phyloP scores from a whole-genome alignment of 2,113 vertebrate species.

The Chloebia gouldiae region DNA sequence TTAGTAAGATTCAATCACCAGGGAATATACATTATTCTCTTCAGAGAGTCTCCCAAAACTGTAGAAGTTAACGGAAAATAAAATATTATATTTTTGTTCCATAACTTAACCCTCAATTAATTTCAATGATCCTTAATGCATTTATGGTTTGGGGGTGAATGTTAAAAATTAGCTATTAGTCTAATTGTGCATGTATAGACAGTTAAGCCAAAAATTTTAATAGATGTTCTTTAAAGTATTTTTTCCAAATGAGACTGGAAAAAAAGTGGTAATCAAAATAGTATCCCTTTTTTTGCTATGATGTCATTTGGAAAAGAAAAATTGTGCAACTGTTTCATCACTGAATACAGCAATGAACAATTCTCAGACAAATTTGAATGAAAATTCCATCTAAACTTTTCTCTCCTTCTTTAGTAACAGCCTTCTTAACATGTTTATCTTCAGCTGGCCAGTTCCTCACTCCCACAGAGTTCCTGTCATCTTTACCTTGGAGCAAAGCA shows the following conservation, averaged over 20 bases:
- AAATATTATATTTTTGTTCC: not conserved
- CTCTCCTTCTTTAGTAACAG: not conserved
- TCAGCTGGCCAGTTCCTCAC: not conserved
- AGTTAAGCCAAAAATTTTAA: not conserved
- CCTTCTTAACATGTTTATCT: not conserved
- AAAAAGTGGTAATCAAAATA: not conserved
- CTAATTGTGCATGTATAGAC: not conserved
- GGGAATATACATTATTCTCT: not conserved
- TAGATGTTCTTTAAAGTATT: not conserved
- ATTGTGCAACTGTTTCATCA: not conserved
- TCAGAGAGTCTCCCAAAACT: not conserved
- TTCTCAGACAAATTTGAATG: not conserved
- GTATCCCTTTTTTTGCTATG: not conserved
- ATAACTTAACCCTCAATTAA: not conserved
- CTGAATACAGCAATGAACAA: not conserved
- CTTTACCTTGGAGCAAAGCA: not conserved
- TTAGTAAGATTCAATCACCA: not conserved
- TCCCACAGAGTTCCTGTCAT: fast-evolving
- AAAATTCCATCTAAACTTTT: not conserved
- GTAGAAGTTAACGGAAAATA: not conserved
- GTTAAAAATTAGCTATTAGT: not conserved
- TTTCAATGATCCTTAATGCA: not conserved
- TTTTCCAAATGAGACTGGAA: not conserved
- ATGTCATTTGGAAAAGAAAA: not conserved
- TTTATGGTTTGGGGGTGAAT: not conserved